phyloP scores from a whole-genome alignment of 2,888 invertebrate genomes.

The Esperia sulphurella region DNA sequence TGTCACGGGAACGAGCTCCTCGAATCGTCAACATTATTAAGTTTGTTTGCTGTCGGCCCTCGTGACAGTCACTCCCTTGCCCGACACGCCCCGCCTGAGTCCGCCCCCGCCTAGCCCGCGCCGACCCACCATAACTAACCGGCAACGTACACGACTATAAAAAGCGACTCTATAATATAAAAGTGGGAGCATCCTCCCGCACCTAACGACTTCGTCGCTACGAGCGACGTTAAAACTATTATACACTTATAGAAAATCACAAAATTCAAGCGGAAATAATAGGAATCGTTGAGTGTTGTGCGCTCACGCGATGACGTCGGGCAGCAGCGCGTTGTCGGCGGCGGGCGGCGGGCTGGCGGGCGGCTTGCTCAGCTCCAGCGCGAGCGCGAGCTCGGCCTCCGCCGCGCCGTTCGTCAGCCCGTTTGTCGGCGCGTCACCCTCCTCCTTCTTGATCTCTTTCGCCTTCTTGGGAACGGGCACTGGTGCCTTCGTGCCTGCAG shows the following conservation, averaged over 20 bases:
- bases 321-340: constrained; percentile 59
- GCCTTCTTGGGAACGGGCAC: constrained; percentile 32
- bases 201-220: constrained; percentile 65
- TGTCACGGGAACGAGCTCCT: too few relatives aligned
- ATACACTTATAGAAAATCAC: constrained; percentile 78
- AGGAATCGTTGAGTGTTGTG: constrained; percentile 50
- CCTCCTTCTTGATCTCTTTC: constrained; percentile 20
- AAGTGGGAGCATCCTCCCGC: constrained; percentile 69
- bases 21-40: too few relatives aligned
- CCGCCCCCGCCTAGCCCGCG: constrained; percentile 8
- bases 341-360: constrained; percentile 76
- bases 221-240: constrained; percentile 63
- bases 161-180: constrained; percentile 77
- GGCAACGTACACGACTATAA: constrained; percentile 64
- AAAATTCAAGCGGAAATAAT: constrained; percentile 78
- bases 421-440: constrained; percentile 7
- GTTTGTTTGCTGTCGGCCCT: too few relatives aligned
- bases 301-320: constrained; percentile 70
- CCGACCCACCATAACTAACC: constrained; percentile 30
- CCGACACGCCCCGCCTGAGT: constrained; percentile 17
- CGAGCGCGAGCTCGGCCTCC: constrained; percentile 28
- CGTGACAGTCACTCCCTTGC: too few relatives aligned
- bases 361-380: constrained; percentile 47
- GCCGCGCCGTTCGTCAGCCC: constrained; percentile 29
- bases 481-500: constrained; percentile 36